Evolutionary conservation across 2,888 invertebrate species (phyloP), one percentile per base, ranked within the genome.

Genomic region (Ramazzottius varieornatus): DNA sequence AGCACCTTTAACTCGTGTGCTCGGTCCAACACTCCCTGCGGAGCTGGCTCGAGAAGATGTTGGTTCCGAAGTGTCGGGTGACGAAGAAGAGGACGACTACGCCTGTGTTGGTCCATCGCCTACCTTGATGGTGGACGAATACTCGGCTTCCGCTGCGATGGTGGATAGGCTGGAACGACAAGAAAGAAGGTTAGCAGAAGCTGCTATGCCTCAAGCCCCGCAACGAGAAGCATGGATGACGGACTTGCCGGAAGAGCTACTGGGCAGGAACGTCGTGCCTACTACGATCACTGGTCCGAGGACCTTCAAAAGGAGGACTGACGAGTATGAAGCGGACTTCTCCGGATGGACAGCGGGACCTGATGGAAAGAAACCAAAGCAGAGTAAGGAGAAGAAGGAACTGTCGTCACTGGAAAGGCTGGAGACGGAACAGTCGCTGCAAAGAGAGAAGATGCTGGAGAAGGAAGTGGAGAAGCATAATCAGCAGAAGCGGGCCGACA

Each of bases 281-380:
- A 29, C 54, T 8, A 29, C 29, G 54, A 4, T 29, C 4, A 54
- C 54, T 4, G 54, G 54, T 54, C 20, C 54, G n/a, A 13, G 54
- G 29, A 54, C 54, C 20, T 54, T 54, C 54, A 54, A 54, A 24
- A 16, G 54, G 8, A 16, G 29, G 8, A 29, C 54, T 24, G 54
- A 54, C 24, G 54, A 54, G 24, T 54, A 54, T 54, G 54, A 54
- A 24, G 54, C 54, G 54, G 54, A 54, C 29, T 54, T 54, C 24
- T 54, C 54, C 13, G 54, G 54, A 4, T 54, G 54, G 54, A 54
- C 54, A 8, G 13, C 54, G 4, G 54, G 54, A 24, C 54, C 54
- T 16, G 54, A 29, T 54, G 54, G 54, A 54, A 54, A 54, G 54
- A 8, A 13, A 4, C 20, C 4, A 29, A 54, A 54, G 29, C 4